Evolutionary conservation across 2,113 vertebrate genomes (phyloP).

Genomic region (Loxodonta africana): DNA sequence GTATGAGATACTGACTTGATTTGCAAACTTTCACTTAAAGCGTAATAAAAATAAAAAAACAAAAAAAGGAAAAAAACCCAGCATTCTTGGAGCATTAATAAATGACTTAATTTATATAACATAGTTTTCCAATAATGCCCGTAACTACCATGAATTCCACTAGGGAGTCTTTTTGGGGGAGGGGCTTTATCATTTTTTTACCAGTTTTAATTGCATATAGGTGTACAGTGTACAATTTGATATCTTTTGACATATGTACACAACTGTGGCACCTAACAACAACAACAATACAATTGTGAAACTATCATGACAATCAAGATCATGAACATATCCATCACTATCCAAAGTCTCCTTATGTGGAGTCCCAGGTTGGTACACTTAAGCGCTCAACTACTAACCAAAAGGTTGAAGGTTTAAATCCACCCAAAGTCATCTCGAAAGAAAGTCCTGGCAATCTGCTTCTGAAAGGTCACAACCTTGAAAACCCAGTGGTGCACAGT

Average conservation of each 20-base stretch:
- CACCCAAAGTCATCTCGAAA: no score
- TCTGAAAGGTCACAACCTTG: no score
- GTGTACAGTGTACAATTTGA: background rate
- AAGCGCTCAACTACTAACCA: no score
- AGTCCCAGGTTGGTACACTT: no score
- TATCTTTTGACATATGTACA: background rate
- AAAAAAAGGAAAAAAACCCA: no score
- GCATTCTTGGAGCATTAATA: background rate
- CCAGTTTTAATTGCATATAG: background rate
- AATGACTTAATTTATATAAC: background rate
- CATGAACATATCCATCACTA: background rate
- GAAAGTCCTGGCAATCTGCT: no score
- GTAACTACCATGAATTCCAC: background rate
- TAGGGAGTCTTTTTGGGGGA: background rate
- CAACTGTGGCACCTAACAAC: background rate
- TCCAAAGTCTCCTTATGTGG: background rate
- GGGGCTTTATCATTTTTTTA: background rate
- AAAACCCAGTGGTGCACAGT: no score
- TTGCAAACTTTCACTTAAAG: no score
- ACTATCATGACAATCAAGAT: background rate
- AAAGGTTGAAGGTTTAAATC: no score
- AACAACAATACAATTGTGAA: background rate
- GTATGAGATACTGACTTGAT: no score
- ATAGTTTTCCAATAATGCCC: slow-evolving; percentile 6
- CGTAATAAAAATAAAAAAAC: no score